Evolutionary conservation across 2,113 vertebrate species (phyloP), one percentile per base, ranked within the genome.

Genomic region (Hoplias malabaricus): DNA sequence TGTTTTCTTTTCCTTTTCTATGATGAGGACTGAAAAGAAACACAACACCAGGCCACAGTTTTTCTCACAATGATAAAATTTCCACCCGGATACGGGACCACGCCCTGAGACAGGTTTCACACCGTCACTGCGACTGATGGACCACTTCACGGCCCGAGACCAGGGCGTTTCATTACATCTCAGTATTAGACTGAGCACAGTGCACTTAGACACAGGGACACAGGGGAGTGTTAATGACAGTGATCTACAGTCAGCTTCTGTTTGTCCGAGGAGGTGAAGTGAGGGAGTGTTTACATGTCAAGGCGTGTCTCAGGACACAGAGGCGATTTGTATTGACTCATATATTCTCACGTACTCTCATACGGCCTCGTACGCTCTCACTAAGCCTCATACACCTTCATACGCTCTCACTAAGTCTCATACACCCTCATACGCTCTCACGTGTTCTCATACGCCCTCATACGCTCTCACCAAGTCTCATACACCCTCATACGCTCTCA

Each of bases 41-140:
- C 40, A 25, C 34, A 76, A 83, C 69, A 68, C 81, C 62, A 50
- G 27, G 34, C 63, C 36, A 59, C 14, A 36, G 11, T 10, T 29
- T 75, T 76, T 81, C 84, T 73, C 81, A 83, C 84, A 78, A 75
- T 85, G 83, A 75, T 85, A 80, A 53, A 42, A 71, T 85, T 85
- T 80, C 84, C 57, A 46, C 27, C 42, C 25, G 16, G 23, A 80
- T 72, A 65, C 38, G 31, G 65, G 27, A 40, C 29, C 65, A 48
- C 25, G 23, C 16, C n/a, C n/a, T n/a, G 5, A 46, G 5, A 56
- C 65, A 53, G 27, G 54, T 54, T 48, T 69, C 33, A 50, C 38
- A 1, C 1, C 31, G 56, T 31, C 12, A 59, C 31, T 2, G 0
- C 33, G 57, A 33, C 33, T 61, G 57, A 61, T 61, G 25, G 57